Evolutionary conservation across 2,113 vertebrate genomes (phyloP).

Genomic region (Xiphophorus couchianus): DNA sequence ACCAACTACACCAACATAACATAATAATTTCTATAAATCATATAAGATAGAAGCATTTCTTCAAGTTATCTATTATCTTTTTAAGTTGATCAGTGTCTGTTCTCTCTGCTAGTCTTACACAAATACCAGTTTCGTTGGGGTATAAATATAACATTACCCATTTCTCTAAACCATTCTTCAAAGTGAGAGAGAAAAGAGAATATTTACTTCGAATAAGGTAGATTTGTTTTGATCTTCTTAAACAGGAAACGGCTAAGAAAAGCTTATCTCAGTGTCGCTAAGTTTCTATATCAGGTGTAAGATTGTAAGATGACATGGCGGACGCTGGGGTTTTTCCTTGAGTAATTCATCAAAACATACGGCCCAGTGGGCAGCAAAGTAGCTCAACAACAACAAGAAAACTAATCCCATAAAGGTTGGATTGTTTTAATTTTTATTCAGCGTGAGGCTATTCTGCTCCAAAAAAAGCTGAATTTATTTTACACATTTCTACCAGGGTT

Average conservation of each 20-base stretch:
- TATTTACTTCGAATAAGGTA: background rate
- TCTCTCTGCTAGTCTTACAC: too few species aligned
- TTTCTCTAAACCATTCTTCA: too few species aligned
- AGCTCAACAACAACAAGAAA: too few species aligned
- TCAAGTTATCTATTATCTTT: background rate
- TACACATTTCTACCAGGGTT: background rate
- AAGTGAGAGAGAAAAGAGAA: background rate
- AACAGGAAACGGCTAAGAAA: background rate
- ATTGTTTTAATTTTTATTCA: background rate
- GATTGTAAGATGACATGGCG: background rate
- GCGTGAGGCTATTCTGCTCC: background rate
- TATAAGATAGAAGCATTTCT: background rate
- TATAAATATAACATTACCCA: too few species aligned
- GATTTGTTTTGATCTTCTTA: background rate
- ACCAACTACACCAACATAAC: too few species aligned
- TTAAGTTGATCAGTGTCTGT: background rate
- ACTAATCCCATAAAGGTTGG: background rate
- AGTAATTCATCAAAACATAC: too few species aligned
- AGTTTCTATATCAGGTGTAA: background rate
- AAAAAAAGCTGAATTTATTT: background rate
- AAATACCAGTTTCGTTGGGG: too few species aligned
- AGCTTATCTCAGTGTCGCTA: background rate
- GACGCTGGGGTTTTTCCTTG: too few species aligned
- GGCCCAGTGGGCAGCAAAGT: too few species aligned
- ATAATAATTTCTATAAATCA: background rate